phyloP scores from a whole-genome alignment of 1,140 invertebrate genomes.

The Neodiprion lecontei region DNA sequence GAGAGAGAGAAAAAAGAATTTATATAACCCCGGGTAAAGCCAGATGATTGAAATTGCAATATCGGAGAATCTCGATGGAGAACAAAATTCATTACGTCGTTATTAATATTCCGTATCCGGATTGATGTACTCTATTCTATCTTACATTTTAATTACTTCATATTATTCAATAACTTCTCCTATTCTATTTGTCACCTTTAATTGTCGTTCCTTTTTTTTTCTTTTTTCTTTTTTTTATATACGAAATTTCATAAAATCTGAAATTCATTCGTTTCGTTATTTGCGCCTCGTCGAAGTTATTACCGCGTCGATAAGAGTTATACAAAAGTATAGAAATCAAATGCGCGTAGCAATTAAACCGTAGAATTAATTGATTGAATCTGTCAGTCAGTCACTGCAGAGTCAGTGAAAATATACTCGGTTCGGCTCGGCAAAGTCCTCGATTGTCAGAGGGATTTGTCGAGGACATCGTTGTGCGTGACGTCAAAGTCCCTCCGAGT shows the following conservation, averaged over 20 bases:
- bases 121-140: background rate
- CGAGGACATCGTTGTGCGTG: no score
- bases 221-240: background rate
- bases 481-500: no score
- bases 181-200: background rate
- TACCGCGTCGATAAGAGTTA: no score
- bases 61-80: background rate
- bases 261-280: no score
- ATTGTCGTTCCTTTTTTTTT: background rate
- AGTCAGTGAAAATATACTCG: background rate
- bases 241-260: background rate
- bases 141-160: background rate
- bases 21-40: slow-evolving; percentile 1
- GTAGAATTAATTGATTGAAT: background rate
- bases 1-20: background rate
- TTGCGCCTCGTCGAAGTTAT: no score
- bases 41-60: slow-evolving; percentile 3
- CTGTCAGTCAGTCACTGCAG: background rate
- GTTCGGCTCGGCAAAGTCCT: background rate
- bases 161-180: background rate
- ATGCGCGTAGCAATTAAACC: background rate
- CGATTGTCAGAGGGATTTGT: background rate
- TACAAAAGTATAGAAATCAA: background rate
- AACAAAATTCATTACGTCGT: slow-evolving; percentile 5
- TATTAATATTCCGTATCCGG: slow-evolving; percentile 1